Conservation (phyloP, 2,113 vertebrate genomes). For the Pithys albifrons region DNA sequence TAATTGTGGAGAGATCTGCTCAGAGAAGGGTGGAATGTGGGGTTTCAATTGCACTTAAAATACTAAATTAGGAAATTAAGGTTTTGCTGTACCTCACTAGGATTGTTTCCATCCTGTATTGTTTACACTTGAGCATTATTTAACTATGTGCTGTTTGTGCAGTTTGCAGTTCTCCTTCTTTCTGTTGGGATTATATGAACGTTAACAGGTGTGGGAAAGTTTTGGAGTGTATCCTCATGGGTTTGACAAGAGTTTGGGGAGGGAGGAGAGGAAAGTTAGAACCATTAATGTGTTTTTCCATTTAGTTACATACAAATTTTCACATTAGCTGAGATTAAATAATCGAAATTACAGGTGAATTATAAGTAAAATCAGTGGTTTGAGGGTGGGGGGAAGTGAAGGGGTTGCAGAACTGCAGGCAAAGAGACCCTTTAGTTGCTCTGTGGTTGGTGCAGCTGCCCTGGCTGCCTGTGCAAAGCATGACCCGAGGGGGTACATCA, state of each 20-base stretch:
- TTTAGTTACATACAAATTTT: not conserved
- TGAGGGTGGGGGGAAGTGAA: not conserved
- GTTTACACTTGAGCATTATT: constrained; percentile 22
- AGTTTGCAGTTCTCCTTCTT: not conserved
- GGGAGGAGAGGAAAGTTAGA: not conserved
- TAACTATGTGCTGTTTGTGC: not conserved
- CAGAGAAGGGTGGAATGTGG: not conserved
- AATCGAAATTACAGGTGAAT: not conserved
- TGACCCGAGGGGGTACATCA: not conserved
- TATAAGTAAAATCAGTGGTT: not conserved
- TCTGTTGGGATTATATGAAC: not conserved
- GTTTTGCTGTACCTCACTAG: constrained; percentile 18
- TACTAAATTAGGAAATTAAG: not conserved
- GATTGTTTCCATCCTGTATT: constrained; percentile 3
- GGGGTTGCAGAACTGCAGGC: not conserved
- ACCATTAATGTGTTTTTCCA: not conserved
- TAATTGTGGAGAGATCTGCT: not conserved
- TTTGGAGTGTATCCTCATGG: not conserved
- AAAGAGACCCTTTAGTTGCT: not conserved
- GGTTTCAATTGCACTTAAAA: constrained; percentile 20
- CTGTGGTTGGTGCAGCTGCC: not conserved
- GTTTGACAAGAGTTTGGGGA: not conserved
- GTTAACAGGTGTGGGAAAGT: not conserved
- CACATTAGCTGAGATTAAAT: not conserved
- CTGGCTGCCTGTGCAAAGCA: not conserved